Evolutionary conservation across 2,888 invertebrate genomes (phyloP), one percentile per base, ranked within the genome.

Genomic region (Formica aserva): DNA sequence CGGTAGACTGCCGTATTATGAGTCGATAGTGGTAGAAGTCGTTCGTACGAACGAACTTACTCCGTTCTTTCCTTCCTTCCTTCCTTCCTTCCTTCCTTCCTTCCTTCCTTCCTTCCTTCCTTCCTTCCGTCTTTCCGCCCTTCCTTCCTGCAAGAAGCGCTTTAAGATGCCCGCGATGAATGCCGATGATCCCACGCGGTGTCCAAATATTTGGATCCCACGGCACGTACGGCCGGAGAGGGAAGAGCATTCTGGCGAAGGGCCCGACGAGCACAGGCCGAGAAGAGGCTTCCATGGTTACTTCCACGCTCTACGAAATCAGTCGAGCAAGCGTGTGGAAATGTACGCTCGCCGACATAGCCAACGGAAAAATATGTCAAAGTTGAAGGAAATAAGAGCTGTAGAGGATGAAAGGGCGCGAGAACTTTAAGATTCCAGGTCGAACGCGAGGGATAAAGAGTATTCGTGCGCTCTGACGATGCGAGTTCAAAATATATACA

Each of bases 201-300:
- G 86, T 87, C 84, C 88, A 86, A 86, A 86, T 88, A 85, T 90
- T 90, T 89, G 83, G 86, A 83, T 88, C 85, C 83, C 89, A 83
- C 69, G 77, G 87, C 89, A 89, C 89, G 89, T 89, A 87, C 80
- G 29, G 48, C 29, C 41, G 32, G 62, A 75, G 76, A 82, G 81
- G 78, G 52, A 82, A 75, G 71, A 83, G 88, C 57, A 82, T 87
- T 85, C 87, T 71, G 75, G 74, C 81, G 75, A 62, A 75, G 81
- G 63, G 76, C 81, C 78, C 71, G 71, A 60, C 57, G 78, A 80
- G 78, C 78, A 32, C 71, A 48, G 35, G 71, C 45, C 60, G 45
- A 32, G 45, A 32, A 80, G 71, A 62, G 35, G 78, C 78, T 80
- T 71, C 71, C 29, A 69, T 45, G 71, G 78, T 78, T 80, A 82